A percentile compares a stretch with the other conserved stretches of the same genome.
These are phyloP conservation scores for Monochamus saltuarius DNA, from an alignment of 1,140 invertebrate species.

Conservation along the genomic window DNA sequence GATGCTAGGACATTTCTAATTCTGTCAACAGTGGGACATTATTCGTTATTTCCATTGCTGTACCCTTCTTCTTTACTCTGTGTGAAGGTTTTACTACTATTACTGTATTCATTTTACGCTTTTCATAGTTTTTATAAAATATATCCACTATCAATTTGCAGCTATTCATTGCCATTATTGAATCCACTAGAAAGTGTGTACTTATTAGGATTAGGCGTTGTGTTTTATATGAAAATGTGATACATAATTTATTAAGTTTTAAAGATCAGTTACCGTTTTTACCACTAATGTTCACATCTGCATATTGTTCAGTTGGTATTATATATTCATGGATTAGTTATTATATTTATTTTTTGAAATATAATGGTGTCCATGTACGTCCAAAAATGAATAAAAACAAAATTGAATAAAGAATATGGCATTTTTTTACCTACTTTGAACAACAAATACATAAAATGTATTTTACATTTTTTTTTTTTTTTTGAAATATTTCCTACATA, in stretches of 20 bases:
- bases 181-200: slow-evolving; percentile 67
- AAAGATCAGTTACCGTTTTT: slow-evolving; percentile 75
- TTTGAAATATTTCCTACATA: too few relatives aligned
- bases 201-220: slow-evolving; percentile 65
- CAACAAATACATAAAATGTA: too few relatives aligned
- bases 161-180: slow-evolving; percentile 56
- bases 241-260: slow-evolving; percentile 66
- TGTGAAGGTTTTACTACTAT: slow-evolving; percentile 66
- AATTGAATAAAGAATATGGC: background rate
- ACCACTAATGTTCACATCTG: slow-evolving; percentile 82
- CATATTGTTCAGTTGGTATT: slow-evolving; percentile 84
- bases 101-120: slow-evolving; percentile 63
- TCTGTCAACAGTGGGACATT: slow-evolving; percentile 74
- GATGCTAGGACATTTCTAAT: slow-evolving; percentile 76
- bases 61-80: slow-evolving; percentile 68
- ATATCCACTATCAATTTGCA: slow-evolving; percentile 53
- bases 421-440: background rate
- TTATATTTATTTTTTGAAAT: slow-evolving; percentile 57
- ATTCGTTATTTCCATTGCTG: slow-evolving; percentile 87
- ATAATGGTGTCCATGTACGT: background rate
- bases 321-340: slow-evolving; percentile 73
- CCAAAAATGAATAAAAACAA: background rate
- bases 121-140: slow-evolving; percentile 58
- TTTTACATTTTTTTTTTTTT: too few relatives aligned
- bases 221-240: slow-evolving; percentile 77